Evolutionary conservation across 2,888 invertebrate genomes (phyloP), one percentile per base, ranked within the genome.

Genomic region (Dryobota labecula): DNA sequence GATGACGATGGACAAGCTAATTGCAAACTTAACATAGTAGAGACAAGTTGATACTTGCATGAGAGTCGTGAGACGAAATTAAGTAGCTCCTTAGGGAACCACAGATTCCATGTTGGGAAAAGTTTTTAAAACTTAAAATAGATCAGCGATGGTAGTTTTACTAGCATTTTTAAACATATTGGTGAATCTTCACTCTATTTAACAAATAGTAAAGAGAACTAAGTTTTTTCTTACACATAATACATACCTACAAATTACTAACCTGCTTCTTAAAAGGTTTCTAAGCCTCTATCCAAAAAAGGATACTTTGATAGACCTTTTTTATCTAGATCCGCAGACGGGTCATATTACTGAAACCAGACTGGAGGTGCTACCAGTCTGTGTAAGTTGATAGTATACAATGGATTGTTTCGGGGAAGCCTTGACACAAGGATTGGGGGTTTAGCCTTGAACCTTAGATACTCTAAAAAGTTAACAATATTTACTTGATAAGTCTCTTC

Each of bases 271-370:
- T 62, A 45, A 24, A 68, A 43, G 43, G 24, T 56, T 71, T 73
- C 18, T 63, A 15, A 79, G n/a, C 41, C 51, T 58, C 9, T 45
- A 43, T 63, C 11, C 24, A 61, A 27, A 73, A 54, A 43, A 15
- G 20, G 36, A 41, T 49, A 54, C 49, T 63, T 51, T 58, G 27
- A 41, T 36, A 51, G 49, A 54, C 70, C 62, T 33, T 64, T 69
- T 69, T 63, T 58, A 80, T 77, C 81, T 76, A 63, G 62, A 80
- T 49, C 58, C 49, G 49, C 62, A 67, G 47, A 58, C 24, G 47
- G 56, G 80, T 76, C 80, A 80, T 76, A 49, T 68, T 20, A 30
- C 43, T 63, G 53, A 60, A 20, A 27, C 33, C 27, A 6, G 15
- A 20, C 45, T 57, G 9, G 15, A 24, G 33, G 18, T 24, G 20